Evolutionary conservation across 2,797 vertebrate genomes (phyloP).

Genomic region (Cygnus olor): DNA sequence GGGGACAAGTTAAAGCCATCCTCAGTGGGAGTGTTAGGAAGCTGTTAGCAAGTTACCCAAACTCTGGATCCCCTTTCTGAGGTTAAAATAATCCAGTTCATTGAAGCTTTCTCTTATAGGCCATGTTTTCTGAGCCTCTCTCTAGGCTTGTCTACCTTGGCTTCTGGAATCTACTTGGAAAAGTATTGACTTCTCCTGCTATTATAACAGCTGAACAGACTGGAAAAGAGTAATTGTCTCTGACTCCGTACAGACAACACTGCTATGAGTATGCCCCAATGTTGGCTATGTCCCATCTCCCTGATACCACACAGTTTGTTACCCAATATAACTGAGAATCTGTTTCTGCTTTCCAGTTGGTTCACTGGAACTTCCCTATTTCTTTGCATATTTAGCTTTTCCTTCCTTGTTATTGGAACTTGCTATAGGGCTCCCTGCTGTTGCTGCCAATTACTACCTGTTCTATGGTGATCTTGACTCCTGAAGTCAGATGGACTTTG

Average conservation of each 20-base stretch:
- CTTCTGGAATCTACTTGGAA: neutral
- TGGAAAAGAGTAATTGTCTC: neutral
- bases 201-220: neutral
- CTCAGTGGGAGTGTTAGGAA: neutral
- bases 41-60: neutral
- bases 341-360: neutral
- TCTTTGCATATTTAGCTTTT: neutral
- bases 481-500: neutral
- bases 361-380: neutral
- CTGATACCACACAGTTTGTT: neutral
- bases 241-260: neutral
- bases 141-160: neutral
- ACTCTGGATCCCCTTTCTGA: neutral
- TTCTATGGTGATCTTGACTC: neutral
- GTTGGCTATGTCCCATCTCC: neutral
- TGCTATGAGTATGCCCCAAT: neutral
- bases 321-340: neutral
- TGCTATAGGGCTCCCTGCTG: neutral
- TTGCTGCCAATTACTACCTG: neutral
- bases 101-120: neutral
- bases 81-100: neutral
- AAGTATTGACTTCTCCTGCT: neutral
- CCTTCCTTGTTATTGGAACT: neutral
- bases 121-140: neutral
- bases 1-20: neutral